Evolutionary conservation across 1,140 invertebrate species (phyloP).

Genomic region (Drosophila lini): DNA sequence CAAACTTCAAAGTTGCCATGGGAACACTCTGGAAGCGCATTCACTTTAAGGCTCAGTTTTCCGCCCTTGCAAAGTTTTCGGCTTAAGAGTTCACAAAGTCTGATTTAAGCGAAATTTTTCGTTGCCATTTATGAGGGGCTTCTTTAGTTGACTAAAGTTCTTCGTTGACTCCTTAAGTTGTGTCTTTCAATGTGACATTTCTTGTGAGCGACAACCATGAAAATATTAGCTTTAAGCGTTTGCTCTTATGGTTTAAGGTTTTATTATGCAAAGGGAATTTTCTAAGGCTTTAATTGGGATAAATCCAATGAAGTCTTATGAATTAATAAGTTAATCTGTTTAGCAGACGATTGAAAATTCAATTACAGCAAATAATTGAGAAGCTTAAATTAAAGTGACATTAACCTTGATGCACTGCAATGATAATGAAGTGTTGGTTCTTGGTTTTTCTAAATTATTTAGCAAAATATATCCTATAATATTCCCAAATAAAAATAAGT

Average conservation of each 20-base stretch:
- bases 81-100: constrained; percentile 44
- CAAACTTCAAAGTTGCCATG: constrained; percentile 48
- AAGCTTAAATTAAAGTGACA: background rate
- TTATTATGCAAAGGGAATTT: background rate
- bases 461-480: background rate
- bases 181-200: background rate
- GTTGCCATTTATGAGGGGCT: constrained; percentile 33
- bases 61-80: constrained; percentile 28
- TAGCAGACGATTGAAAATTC: background rate
- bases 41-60: constrained; percentile 32
- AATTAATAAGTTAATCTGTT: background rate
- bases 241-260: no score
- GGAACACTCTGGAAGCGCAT: background rate
- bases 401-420: background rate
- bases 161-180: background rate
- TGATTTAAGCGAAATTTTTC: constrained; percentile 28
- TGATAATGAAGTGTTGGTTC: no score
- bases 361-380: background rate
- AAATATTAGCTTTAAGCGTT: background rate
- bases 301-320: background rate
- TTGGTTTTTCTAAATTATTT: background rate
- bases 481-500: no score
- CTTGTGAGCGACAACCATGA: background rate
- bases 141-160: constrained; percentile 10
- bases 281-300: background rate